Conservation (phyloP, 2,113 vertebrate species). For the Ciconia stormi region DNA sequence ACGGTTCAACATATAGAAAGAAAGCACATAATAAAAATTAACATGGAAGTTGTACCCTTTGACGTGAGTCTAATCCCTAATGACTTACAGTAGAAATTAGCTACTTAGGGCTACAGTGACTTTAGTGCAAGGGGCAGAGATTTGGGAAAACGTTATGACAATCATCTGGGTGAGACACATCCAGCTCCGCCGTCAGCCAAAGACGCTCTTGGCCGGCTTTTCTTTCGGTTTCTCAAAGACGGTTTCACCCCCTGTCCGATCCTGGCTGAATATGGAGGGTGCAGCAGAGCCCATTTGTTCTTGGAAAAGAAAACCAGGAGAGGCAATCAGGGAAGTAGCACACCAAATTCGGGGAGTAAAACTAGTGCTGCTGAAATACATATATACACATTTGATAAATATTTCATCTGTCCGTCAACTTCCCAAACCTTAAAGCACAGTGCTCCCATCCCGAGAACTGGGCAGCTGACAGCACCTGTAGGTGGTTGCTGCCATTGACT, state of each 20-base stretch:
- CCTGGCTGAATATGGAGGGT: constrained; percentile 88
- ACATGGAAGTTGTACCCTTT: background rate
- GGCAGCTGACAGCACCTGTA: background rate
- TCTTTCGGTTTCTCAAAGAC: constrained; percentile 80
- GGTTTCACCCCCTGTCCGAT: constrained; percentile 85
- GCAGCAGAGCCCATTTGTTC: constrained; percentile 87
- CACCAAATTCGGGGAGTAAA: fast-evolving
- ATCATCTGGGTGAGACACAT: constrained; percentile 22
- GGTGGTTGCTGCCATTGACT: background rate
- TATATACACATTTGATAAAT: background rate
- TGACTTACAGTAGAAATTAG: background rate
- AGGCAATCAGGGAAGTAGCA: background rate
- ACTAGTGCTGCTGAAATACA: background rate
- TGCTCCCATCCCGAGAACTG: fast-evolving
- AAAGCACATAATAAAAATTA: background rate
- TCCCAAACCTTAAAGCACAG: background rate
- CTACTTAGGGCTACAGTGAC: background rate
- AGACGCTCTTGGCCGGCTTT: constrained; percentile 83
- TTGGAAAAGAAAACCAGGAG: constrained; percentile 54
- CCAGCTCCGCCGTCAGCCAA: constrained; percentile 80
- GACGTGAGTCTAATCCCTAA: background rate
- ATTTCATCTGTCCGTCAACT: background rate
- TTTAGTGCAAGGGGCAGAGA: background rate
- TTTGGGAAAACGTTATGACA: background rate
- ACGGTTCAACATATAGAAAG: background rate